Evolutionary conservation across 1,140 invertebrate species (phyloP).

Genomic region (Meteorus sp.): DNA sequence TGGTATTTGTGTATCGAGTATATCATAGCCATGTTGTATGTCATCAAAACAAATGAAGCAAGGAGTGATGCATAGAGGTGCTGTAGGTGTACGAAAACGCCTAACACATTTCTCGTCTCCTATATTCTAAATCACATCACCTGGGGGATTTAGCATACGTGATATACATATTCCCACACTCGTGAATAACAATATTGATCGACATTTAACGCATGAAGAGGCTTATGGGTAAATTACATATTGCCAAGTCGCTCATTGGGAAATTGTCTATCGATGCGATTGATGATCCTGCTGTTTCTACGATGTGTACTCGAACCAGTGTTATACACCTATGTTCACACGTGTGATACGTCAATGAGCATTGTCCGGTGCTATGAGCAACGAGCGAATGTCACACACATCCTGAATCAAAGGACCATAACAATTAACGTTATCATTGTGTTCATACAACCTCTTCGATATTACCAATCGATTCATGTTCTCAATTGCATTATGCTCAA

Average conservation of each 20-base stretch:
- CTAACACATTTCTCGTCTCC: no score
- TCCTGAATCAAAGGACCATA: neutral
- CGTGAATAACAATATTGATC: neutral
- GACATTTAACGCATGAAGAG: neutral
- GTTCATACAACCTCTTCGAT: no score
- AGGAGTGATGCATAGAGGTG: no score
- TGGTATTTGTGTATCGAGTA: no score
- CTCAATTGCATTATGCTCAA: neutral
- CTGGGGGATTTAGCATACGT: no score
- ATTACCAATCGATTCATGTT: neutral
- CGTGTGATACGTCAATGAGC: neutral
- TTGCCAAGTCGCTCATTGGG: neutral
- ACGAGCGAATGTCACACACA: neutral
- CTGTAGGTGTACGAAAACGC: no score
- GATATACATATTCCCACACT: no score
- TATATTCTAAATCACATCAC: no score
- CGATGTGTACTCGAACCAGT: neutral
- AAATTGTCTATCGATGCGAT: slow-evolving; percentile 4
- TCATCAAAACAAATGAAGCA: no score
- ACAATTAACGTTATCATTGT: neutral
- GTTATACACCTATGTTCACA: neutral
- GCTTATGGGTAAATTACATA: neutral
- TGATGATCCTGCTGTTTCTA: neutral
- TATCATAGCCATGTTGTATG: no score
- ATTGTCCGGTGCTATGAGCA: neutral